A percentile compares a stretch with the other conserved stretches of the same genome.
These are phyloP conservation scores for Xanthia togata DNA, from an alignment of 2,888 invertebrate genomes.

Conservation along the genomic window DNA sequence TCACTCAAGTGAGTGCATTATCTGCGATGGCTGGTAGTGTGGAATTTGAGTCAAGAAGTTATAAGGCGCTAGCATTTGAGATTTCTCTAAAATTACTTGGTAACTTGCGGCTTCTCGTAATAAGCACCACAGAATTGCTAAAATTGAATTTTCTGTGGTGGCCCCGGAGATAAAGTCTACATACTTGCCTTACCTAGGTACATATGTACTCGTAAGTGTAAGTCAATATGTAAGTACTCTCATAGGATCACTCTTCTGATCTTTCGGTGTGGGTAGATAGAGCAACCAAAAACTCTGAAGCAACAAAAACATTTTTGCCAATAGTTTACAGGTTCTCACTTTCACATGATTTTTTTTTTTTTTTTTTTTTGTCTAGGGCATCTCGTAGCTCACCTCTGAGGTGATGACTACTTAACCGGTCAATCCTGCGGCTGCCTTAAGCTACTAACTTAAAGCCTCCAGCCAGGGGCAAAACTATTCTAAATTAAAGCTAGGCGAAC, in stretches of 20 bases:
- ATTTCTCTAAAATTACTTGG: slow-evolving; percentile 8
- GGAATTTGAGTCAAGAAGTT: slow-evolving; percentile 26
- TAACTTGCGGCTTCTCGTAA: neutral
- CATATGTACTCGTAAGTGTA: no score
- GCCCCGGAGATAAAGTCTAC: neutral
- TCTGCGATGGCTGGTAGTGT: slow-evolving; percentile 29
- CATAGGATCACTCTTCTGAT: neutral
- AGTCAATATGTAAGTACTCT: neutral
- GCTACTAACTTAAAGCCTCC: no score
- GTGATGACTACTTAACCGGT: no score
- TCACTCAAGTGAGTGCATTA: slow-evolving; percentile 42
- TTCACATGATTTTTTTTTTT: no score
- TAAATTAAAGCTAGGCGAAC: no score
- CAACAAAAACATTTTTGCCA: neutral
- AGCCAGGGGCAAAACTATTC: no score
- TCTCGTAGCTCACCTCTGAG: no score
- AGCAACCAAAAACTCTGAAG: neutral
- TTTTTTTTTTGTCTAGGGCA: no score
- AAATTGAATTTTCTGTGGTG: neutral
- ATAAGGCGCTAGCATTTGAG: slow-evolving; percentile 9
- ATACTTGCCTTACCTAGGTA: neutral
- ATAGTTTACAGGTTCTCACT: slow-evolving; percentile 1
- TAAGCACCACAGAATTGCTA: neutral
- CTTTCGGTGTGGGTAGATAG: neutral
- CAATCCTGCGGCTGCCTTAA: no score